Base-by-base conservation (phyloP, 2,113 vertebrate species). In the Eonycteris spelaea region DNA sequence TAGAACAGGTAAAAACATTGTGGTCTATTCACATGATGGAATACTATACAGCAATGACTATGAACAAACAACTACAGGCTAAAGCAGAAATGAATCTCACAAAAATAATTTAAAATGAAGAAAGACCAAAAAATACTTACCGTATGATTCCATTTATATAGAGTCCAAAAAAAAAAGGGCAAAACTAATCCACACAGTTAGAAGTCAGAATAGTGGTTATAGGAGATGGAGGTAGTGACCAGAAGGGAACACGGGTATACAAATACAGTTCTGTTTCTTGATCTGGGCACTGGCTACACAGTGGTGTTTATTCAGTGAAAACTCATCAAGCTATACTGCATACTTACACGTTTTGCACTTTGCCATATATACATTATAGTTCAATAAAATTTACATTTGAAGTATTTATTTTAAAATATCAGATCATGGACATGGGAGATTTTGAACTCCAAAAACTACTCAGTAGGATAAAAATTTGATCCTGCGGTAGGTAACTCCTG, bases 381-480 rank as follows among this genome's bases (percentile, higher is more conserved):
- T 65, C 68, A 43, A 65, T 55, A 53, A 63, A 35, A 33, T 24
- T 45, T 51, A 59, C 26, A 40, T 57, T 83, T 55, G n/a, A 90
- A 75, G 40, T 43, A 55, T 48, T 74, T 48, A 45, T 51, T 78
- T 87, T 61, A 28, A 78, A 93, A 91, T 45, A 74, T 48, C 53
- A 86, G 13, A 65, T 61, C 28, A 59, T 10, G 15, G 55, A 48
- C n/a, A 18, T 21, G 22, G 6, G 30, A n/a, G 40, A 48, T 30
- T 75, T 51, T 87, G 55, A 88, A 40, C 19, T 59, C 33, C 21
- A 77, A 83, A 51, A 40, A 63, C 33, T 28, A 14, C 43, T 70
- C 35, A 68, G 74, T 90, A 30, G 88, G 19, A 68, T 53, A 67
- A 43, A 91, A 65, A 24, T 7, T 30, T 33, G 26, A n/a, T 70